A percentile compares a stretch with the other conserved stretches of the same genome.
These are phyloP conservation scores for Ephestia elutella DNA, from an alignment of 1,140 invertebrate species.

Conservation along the genomic window DNA sequence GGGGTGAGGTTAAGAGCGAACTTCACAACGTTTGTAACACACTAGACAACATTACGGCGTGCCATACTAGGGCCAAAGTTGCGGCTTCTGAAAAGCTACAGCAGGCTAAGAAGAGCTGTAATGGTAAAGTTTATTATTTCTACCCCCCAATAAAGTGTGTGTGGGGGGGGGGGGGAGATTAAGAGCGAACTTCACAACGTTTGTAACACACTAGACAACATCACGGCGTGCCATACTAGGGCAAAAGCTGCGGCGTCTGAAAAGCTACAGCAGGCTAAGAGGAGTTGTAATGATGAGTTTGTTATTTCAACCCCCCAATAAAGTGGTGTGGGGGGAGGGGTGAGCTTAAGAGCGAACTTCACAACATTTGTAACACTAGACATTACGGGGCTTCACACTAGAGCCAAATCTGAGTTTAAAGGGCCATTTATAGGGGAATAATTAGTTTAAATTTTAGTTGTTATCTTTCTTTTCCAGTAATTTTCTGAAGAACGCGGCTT, in stretches of 20 bases:
- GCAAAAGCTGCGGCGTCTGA: conserved; percentile 45
- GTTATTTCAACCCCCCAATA: no score
- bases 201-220: conserved; percentile 45
- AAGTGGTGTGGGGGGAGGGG: no score
- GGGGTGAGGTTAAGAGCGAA: conserved; percentile 38
- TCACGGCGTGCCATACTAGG: conserved; percentile 28
- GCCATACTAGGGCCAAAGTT: conserved; percentile 26
- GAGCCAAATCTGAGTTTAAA: conserved; percentile 31
- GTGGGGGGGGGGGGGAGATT: no score
- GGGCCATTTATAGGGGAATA: no score
- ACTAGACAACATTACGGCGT: conserved; percentile 41
- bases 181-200: conserved; percentile 32
- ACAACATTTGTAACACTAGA: conserved; percentile 43
- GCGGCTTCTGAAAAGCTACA: conserved; percentile 51
- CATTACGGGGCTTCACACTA: conserved; percentile 32
- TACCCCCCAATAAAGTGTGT: no score
- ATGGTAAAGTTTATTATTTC: conserved; percentile 23
- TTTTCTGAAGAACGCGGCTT: no score
- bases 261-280: conserved; percentile 44
- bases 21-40: conserved; percentile 37
- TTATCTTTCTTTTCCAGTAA: no score
- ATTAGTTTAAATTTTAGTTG: no score
- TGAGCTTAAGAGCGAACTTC: conserved; percentile 35
- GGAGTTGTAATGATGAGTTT: conserved; percentile 33
- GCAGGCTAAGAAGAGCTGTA: conserved; percentile 41